Conservation (phyloP, 2,888 invertebrate species). For the Julus scanicus region DNA sequence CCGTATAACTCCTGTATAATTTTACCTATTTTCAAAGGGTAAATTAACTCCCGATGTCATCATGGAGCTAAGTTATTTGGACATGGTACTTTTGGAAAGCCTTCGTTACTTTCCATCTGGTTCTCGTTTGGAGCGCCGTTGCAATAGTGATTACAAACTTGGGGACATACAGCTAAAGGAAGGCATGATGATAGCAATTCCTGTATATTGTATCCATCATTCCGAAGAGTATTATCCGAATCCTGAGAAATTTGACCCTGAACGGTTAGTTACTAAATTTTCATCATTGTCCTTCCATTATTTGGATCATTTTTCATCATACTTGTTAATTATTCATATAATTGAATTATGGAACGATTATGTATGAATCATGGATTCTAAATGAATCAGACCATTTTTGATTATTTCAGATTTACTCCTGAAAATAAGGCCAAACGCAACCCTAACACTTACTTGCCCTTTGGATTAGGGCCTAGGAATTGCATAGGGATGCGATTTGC, state of each 20-base stretch:
- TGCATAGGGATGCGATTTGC: conserved; percentile 63
- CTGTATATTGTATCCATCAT: conserved; percentile 55
- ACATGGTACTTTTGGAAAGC: conserved; percentile 50
- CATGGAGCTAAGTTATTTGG: conserved; percentile 50
- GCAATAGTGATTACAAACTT: conserved; percentile 20
- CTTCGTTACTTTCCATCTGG: conserved; percentile 49
- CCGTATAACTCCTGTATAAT: too few relatives aligned
- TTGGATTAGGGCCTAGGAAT: conserved; percentile 61
- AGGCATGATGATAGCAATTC: conserved; percentile 55
- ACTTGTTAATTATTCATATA: too few relatives aligned
- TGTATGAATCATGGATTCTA: too few relatives aligned
- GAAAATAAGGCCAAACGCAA: conserved; percentile 59
- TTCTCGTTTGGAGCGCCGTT: background rate
- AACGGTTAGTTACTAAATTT: conserved; percentile 49
- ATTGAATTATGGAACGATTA: too few relatives aligned
- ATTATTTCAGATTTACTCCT: conserved; percentile 60
- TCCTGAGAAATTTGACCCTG: conserved; percentile 58
- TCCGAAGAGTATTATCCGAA: conserved; percentile 54
- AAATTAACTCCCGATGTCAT: conserved; percentile 37
- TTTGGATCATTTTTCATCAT: too few relatives aligned
- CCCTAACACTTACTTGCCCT: conserved; percentile 62
- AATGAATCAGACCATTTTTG: background rate
- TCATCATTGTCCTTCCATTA: too few relatives aligned
- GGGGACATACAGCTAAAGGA: background rate
- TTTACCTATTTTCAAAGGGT: background rate